Evolutionary conservation across 2,888 invertebrate genomes (phyloP), one percentile per base, ranked within the genome.

Genomic region (Argyresthia albistria): DNA sequence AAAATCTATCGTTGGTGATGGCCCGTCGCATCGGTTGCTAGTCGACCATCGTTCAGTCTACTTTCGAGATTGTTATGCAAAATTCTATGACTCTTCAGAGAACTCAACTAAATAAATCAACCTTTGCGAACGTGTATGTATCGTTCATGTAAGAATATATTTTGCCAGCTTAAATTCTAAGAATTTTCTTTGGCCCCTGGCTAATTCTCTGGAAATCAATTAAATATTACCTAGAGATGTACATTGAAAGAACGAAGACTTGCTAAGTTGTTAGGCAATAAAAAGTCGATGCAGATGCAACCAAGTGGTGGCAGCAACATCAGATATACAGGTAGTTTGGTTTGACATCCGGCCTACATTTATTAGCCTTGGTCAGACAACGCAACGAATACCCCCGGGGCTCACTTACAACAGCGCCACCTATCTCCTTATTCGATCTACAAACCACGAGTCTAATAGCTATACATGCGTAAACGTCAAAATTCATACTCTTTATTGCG

Each of bases 1-100:
- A 79, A 76, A 78, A 81, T 82, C 73, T 77, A 69, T 64, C 66
- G 66, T 67, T 70, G 59, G 70, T 78, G 77, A 76, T 76, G 67
- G 74, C 76, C 68, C 68, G 70, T 73, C 70, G 67, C 68, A 70
- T 73, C 70, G 67, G 66, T 70, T 68, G 70, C 64, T 66, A 59
- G 64, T 61, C 64, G 63, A 64, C 61, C 58, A 62, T 36, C 39
- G 8, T n/a, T 25, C 25, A 48, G 37, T 36, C 37, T 14, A 45
- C 45, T 45, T 45, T 45, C 45, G 9, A 15, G 45, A 9, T 45
- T 14, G 45, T 12, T 45, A 45, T 45, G 45, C 45, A 14, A 45
- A 45, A 42, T 25, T 25, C 25, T 25, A 25, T 25, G 25, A 25
- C 25, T 25, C 25, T 25, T 25, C 25, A 25, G 6, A 25, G 25